A percentile compares a stretch with the other conserved stretches of the same genome.
phyloP scores from a whole-genome alignment of 2,888 invertebrate genomes.

The Keiferia lycopersicella region DNA sequence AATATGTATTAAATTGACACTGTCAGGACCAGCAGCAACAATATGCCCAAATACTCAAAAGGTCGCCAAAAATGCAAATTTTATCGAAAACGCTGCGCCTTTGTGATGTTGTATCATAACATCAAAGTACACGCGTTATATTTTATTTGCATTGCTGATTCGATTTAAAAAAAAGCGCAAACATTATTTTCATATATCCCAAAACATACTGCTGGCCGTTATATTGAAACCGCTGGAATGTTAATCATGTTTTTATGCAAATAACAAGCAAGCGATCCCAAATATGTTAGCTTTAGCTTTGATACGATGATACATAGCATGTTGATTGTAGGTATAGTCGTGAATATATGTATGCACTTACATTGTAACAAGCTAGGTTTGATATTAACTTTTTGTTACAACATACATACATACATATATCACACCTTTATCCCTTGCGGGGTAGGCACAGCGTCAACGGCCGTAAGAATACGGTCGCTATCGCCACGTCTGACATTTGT shows the following conservation, averaged over 20 bases:
- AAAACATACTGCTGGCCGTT: conserved; percentile 3
- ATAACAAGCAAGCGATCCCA: not conserved
- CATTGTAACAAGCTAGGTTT: not conserved
- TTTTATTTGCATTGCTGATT: conserved; percentile 8
- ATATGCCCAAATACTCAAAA: not conserved
- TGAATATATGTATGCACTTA: no score
- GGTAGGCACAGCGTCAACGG: no score
- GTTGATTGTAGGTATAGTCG: not conserved
- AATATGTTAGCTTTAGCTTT: not conserved
- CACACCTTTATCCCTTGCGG: no score
- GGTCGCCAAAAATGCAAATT: not conserved
- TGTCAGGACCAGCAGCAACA: not conserved
- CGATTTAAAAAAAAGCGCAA: not conserved
- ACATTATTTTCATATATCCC: conserved; percentile 4
- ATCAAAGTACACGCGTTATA: not conserved
- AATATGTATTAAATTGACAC: not conserved
- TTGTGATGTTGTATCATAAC: not conserved
- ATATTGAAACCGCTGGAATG: conserved; percentile 18
- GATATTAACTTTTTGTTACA: no score
- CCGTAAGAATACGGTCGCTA: no score
- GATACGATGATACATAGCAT: not conserved
- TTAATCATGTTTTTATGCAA: conserved; percentile 20
- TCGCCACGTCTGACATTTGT: no score
- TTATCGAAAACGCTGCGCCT: not conserved
- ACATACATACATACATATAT: no score